A percentile compares a stretch with the other conserved stretches of the same genome.
Conservation (phyloP, 2,797 vertebrate species). For the Brachyrhaphis roseni region DNA sequence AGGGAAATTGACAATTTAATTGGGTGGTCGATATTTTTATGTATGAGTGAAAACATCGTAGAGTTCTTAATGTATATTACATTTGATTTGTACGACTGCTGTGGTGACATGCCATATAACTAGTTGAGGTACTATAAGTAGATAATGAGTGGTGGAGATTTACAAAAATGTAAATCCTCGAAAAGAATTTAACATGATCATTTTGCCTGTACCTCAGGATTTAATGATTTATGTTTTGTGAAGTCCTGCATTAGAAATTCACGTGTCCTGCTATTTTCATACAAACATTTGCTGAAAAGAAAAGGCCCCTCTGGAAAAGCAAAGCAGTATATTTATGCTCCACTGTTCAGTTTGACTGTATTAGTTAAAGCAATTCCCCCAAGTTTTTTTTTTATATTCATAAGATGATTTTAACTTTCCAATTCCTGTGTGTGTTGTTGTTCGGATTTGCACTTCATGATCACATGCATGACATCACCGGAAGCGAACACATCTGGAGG, state of each 20-base stretch:
- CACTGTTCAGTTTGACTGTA: background rate
- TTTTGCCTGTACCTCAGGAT: too few species aligned
- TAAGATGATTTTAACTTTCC: slow-evolving; percentile 32
- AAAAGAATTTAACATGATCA: background rate
- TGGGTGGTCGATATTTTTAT: background rate
- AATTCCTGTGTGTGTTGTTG: slow-evolving; percentile 33
- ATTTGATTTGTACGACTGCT: background rate
- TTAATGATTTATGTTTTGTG: too few species aligned
- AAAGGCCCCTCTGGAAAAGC: background rate
- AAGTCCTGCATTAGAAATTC: too few species aligned
- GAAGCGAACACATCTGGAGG: slow-evolving; percentile 22
- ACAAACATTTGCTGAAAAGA: background rate
- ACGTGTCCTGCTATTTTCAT: too few species aligned
- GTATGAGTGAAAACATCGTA: background rate
- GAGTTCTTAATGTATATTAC: background rate
- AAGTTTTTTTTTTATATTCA: background rate
- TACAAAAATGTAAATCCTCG: too few species aligned
- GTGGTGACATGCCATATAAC: background rate
- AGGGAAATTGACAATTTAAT: background rate
- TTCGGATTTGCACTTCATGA: slow-evolving; percentile 11
- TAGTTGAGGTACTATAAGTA: background rate
- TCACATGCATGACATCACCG: slow-evolving; percentile 43
- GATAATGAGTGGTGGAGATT: too few species aligned
- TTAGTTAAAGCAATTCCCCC: background rate
- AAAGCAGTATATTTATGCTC: background rate